Conservation (phyloP, 2,888 invertebrate genomes). For the Cryptocephalus primarius region DNA sequence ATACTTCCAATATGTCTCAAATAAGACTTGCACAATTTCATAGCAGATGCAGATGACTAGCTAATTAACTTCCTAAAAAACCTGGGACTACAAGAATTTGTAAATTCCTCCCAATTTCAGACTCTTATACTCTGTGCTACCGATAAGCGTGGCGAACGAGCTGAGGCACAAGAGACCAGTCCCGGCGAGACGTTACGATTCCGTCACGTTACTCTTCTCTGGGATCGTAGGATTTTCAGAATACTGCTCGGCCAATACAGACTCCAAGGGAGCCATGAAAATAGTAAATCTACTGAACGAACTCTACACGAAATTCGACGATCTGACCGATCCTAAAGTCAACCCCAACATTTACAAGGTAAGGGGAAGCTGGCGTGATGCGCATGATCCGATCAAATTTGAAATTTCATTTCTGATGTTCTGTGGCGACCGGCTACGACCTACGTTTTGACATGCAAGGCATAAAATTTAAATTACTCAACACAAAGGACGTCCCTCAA, state of each 20-base stretch:
- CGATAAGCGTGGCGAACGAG: conserved; percentile 90
- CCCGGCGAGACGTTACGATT: conserved; percentile 77
- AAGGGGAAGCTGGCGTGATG: conserved; percentile 6
- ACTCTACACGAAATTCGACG: conserved; percentile 89
- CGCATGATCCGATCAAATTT: too few species aligned
- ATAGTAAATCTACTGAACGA: conserved; percentile 90
- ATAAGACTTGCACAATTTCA: too few species aligned
- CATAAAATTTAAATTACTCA: too few species aligned
- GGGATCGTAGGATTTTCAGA: conserved; percentile 87
- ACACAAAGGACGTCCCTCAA: too few species aligned
- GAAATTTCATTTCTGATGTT: too few species aligned
- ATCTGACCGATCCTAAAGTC: conserved; percentile 80
- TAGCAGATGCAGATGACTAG: too few species aligned
- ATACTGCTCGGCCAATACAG: conserved; percentile 83
- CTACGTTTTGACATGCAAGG: too few species aligned
- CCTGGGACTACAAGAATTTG: too few species aligned
- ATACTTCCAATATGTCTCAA: too few species aligned
- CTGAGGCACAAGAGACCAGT: conserved; percentile 85
- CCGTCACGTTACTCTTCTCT: conserved; percentile 87
- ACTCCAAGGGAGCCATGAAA: conserved; percentile 90
- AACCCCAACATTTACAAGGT: conserved; percentile 95
- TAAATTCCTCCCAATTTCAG: conserved; percentile 38
- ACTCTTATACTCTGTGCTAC: conserved; percentile 86
- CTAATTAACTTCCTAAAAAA: too few species aligned
- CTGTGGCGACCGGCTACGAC: too few species aligned